Base-by-base conservation (phyloP, 1,140 invertebrate species). In the Drosophila dunni region DNA sequence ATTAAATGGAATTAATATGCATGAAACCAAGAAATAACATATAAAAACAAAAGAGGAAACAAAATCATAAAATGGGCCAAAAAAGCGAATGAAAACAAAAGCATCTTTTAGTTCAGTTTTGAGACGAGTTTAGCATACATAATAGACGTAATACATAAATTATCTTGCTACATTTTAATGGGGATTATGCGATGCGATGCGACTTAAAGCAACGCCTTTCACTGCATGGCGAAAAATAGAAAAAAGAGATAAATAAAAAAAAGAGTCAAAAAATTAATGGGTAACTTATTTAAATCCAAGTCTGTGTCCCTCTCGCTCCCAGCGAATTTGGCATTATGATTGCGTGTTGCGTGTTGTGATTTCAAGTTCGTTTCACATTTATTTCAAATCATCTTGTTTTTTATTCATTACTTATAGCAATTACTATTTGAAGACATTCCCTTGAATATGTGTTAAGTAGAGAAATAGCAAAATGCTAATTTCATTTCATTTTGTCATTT, bases 1-100 rank as follows among this genome's bases (percentile, higher is more conserved):
- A 73, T 73, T 73, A 53, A 73, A 51, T 63, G 57, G 51, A 68
- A 56, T 61, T 73, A 73, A 61, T 61, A 60, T 51, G 62, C 45
- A 66, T 40, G 54, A 66, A 73, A 48, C 36, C 44, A 50, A 71
- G 20, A 64, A 48, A 62, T 33, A 68, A 34, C 36, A 29, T 17
- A 3, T 29, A 29, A 29, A 29, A 29, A 29, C 6, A 4, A 29
- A 29, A 6, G 6, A 29, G 24, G 24, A 29, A 29, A 29, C 4
- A 29, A 29, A 29, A 29, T 29, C 3, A 29, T 24, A 13, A 63
- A 63, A 40, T n/a, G 17, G 17, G 45, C 38, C 38, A 64, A 53
- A 29, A 29, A 54, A 53, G 38, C 53, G 20, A 38, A 34, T 53
- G 8, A 53, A 63, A 63, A 51, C 46, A 40, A 63, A 63, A 63